Conservation (phyloP, 23 tunicate species). For the Diplosoma virens region DNA sequence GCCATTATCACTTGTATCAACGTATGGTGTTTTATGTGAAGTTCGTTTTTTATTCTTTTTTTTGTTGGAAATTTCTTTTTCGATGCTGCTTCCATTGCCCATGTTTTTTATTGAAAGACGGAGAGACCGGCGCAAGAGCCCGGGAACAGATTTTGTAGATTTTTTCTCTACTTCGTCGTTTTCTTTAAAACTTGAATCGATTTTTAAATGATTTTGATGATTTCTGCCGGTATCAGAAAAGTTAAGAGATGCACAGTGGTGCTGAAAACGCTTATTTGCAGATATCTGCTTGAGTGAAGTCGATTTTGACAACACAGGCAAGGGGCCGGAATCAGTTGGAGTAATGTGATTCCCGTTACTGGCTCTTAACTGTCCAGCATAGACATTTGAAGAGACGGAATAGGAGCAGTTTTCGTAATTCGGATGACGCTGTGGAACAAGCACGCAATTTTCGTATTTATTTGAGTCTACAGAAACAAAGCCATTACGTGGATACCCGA, state of each 20-base stretch:
- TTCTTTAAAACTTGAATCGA: not conserved
- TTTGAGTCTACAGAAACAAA: not conserved
- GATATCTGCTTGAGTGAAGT: too few species aligned
- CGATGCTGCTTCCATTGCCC: conserved; percentile 41
- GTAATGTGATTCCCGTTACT: not conserved
- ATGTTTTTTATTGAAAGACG: not conserved
- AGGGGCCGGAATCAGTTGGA: not conserved
- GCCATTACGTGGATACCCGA: not conserved
- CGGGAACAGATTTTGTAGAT: not conserved
- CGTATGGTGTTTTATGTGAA: too few species aligned
- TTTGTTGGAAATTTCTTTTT: not conserved
- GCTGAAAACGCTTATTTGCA: too few species aligned
- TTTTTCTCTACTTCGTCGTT: not conserved
- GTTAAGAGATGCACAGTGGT: too few species aligned
- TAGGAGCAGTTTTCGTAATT: not conserved
- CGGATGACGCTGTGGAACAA: not conserved
- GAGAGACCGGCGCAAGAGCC: not conserved
- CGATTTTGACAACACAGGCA: too few species aligned
- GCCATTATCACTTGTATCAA: conserved; percentile 62
- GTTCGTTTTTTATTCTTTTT: too few species aligned
- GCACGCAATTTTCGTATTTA: not conserved
- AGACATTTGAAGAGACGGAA: not conserved
- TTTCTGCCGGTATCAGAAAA: too few species aligned
- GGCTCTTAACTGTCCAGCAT: not conserved
- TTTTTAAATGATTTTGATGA: too few species aligned